Percentiles rank a stretch among this genome's conserved stretches.
Evolutionary conservation across 2,888 invertebrate genomes (phyloP).

Genomic region (Polydrusus cervinus): DNA sequence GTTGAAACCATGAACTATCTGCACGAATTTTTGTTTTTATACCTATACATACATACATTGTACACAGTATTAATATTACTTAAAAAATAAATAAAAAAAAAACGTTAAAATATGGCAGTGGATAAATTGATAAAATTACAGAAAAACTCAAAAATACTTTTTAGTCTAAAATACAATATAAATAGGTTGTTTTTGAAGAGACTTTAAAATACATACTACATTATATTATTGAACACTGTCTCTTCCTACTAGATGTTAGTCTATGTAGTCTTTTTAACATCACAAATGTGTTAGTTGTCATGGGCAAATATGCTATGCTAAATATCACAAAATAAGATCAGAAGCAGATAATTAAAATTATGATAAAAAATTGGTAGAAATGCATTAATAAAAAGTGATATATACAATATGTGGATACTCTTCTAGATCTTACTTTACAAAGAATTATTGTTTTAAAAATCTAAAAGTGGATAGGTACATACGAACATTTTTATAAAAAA

Average conservation of each 20-base stretch:
- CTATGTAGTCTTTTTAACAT: neutral
- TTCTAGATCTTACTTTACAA: too few species aligned
- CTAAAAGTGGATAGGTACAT: too few species aligned
- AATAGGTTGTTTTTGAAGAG: neutral
- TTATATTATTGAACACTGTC: constrained; percentile 7
- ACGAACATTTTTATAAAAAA: too few species aligned
- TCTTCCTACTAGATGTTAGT: neutral
- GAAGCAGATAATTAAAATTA: constrained; percentile 1
- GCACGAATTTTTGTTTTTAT: too few species aligned
- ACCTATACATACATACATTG: too few species aligned
- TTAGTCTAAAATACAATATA: constrained; percentile 12
- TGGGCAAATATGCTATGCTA: constrained; percentile 7
- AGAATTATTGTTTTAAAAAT: too few species aligned
- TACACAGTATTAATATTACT: constrained; percentile 1
- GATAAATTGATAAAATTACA: constrained; percentile 6
- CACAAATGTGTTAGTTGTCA: neutral
- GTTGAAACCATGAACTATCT: too few species aligned
- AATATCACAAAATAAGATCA: constrained; percentile 8
- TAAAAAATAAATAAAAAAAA: constrained; percentile 7
- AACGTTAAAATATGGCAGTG: constrained; percentile 20
- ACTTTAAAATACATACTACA: neutral
- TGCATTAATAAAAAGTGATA: too few species aligned
- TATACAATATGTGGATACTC: too few species aligned
- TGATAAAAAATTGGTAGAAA: too few species aligned
- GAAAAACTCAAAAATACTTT: neutral